Evolutionary conservation across 2,888 invertebrate species (phyloP).

Genomic region (Andricus quercusramuli): DNA sequence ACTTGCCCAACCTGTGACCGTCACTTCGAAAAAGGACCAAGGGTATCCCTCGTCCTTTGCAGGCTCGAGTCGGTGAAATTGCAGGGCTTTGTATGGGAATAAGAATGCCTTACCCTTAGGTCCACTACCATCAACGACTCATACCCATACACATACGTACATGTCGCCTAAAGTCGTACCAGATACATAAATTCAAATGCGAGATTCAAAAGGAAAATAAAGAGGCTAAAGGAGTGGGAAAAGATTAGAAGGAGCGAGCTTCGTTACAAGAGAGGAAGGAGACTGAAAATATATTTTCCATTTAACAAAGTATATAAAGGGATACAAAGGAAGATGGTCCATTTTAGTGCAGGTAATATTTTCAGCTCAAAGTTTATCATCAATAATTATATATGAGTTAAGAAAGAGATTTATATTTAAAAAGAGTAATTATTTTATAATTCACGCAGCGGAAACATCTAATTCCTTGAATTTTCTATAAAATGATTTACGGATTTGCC

Average conservation of each 20-base stretch:
- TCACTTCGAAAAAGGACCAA: constrained; percentile 41
- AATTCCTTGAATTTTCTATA: too few relatives aligned
- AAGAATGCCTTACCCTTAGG: constrained; percentile 22
- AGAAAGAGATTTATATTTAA: too few relatives aligned
- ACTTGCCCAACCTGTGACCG: constrained; percentile 52
- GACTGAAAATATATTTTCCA: background rate
- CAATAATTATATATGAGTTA: too few relatives aligned
- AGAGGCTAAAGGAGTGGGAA: background rate
- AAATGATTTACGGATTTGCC: too few relatives aligned
- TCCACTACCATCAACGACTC: background rate
- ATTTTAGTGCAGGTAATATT: background rate
- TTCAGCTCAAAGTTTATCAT: background rate
- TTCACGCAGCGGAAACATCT: too few relatives aligned
- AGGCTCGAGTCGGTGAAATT: constrained; percentile 37
- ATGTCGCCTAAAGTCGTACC: background rate
- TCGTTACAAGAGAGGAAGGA: background rate
- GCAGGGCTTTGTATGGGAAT: constrained; percentile 47
- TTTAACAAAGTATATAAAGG: background rate
- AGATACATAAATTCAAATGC: background rate
- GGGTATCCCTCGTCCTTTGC: constrained; percentile 47
- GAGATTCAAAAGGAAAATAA: background rate
- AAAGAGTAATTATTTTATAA: too few relatives aligned
- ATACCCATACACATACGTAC: background rate
- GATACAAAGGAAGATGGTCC: background rate
- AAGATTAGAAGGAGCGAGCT: background rate